phyloP scores from a whole-genome alignment of 2,113 vertebrate species.

The Lontra canadensis region DNA sequence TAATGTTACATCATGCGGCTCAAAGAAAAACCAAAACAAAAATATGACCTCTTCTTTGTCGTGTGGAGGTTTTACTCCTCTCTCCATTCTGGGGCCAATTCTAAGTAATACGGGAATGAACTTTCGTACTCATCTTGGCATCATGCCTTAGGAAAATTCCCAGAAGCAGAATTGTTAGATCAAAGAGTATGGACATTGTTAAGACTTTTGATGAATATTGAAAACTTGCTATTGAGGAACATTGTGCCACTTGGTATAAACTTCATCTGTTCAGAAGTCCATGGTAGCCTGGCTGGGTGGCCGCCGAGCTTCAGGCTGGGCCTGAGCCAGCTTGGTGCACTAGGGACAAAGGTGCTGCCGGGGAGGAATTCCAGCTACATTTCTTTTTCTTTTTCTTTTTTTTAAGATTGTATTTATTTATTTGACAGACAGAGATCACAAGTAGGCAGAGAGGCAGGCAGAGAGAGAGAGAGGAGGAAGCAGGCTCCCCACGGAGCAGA shows the following conservation, averaged over 20 bases:
- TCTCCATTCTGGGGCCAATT: not conserved
- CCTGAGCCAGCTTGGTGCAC: not conserved
- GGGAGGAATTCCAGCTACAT: not conserved
- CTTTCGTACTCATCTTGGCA: conserved; percentile 2
- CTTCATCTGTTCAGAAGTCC: not conserved
- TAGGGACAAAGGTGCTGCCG: not conserved
- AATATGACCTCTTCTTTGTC: not conserved
- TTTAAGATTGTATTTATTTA: no score
- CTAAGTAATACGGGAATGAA: not conserved
- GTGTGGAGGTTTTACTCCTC: not conserved
- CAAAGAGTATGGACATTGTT: not conserved
- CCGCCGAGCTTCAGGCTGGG: not conserved
- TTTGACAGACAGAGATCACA: no score
- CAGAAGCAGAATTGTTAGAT: not conserved
- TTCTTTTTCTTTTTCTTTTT: not conserved
- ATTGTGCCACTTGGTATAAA: not conserved
- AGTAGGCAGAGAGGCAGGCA: no score
- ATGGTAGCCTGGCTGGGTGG: not conserved
- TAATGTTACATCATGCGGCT: not conserved
- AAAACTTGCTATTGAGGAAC: not conserved
- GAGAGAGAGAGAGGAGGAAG: no score
- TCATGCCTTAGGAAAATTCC: conserved; percentile 27
- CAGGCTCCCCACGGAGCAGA: no score
- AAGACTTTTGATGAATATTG: conserved; percentile 9
- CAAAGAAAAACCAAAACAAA: not conserved